Evolutionary conservation across 2,888 invertebrate genomes (phyloP), one percentile per base, ranked within the genome.

Genomic region (Galerucella nymphaeae): DNA sequence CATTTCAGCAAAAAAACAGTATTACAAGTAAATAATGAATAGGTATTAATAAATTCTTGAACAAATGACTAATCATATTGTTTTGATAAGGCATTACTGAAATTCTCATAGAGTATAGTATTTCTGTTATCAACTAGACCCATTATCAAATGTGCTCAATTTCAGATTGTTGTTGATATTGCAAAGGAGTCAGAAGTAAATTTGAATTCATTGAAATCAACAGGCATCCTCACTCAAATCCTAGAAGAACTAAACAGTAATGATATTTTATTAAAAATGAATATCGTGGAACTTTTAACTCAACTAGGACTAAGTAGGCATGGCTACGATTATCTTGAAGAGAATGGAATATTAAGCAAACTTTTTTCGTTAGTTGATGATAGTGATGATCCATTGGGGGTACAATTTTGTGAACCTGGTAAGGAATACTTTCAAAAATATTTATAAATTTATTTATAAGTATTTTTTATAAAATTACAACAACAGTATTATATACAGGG

Each of bases 191-290:
- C 92, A 0, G 87, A 89, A 66, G 88, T 89, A 2, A 87, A 90
- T 58, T 88, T 95, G 59, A 87, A 89, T 59, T 85, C 89, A 45
- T 89, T 93, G 14, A 88, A 89, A 45, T 88, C 89, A 13, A 86
- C 89, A 70, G 92, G 92, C 16, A 90, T 95, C 65, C 85, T 96
- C 55, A 88, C 90, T 16, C 89, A 89, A 74, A 90, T 96, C 80
- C 83, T 95, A 18, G 85, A 89, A 41, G 92, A 94, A 83, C 83
- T 95, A 20, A 87, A 91, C 64, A 80, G 89, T 59, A 89, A 91
- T 75, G 97, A 97, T 87, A 86, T 95, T 55, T 86, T 97, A 63
- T 87, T 94, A 57, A 93, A 94, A 84, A 87, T 96, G 73, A 96
- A 96, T 84, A 90, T 94, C 66, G 85, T 97, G 66, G 95, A 96